Percentiles rank a stretch among this genome's conserved stretches.
Evolutionary conservation across 2,797 vertebrate species (phyloP).

Genomic region (Acrossocheilus fasciatus): DNA sequence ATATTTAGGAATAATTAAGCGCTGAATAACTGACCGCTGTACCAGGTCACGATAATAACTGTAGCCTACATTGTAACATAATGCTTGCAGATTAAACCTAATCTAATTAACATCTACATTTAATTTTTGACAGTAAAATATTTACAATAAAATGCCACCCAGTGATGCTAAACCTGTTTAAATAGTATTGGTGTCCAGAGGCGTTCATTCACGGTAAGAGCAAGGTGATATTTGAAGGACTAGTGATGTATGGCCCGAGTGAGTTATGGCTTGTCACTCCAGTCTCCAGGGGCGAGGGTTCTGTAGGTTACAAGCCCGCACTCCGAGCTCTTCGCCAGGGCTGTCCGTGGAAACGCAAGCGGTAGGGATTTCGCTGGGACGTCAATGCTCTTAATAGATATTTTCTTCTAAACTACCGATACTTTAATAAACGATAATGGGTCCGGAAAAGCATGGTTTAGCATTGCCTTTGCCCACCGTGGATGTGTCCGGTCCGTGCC

Average conservation of each 20-base stretch:
- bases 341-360: background rate
- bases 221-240: slow-evolving; percentile 48
- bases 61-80: too few relatives aligned
- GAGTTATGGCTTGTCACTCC: slow-evolving; percentile 49
- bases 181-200: background rate
- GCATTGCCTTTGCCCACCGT: slow-evolving; percentile 47
- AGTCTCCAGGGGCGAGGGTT: slow-evolving; percentile 43
- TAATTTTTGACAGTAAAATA: background rate
- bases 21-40: background rate
- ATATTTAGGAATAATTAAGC: background rate
- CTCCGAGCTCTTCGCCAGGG: background rate
- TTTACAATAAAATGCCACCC: background rate
- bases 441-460: slow-evolving; percentile 45
- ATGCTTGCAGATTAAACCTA: background rate
- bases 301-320: slow-evolving; percentile 33
- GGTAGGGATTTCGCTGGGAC: background rate
- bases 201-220: background rate
- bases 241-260: slow-evolving; percentile 31
- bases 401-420: background rate
- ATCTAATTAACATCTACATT: background rate
- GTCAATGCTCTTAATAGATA: background rate
- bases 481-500: slow-evolving; percentile 65
- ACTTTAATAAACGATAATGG: slow-evolving; percentile 21
- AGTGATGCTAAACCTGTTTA: background rate
- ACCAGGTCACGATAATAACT: background rate